phyloP scores from a whole-genome alignment of 64 coral and sea anemone genomes.

The Montipora capricornis region DNA sequence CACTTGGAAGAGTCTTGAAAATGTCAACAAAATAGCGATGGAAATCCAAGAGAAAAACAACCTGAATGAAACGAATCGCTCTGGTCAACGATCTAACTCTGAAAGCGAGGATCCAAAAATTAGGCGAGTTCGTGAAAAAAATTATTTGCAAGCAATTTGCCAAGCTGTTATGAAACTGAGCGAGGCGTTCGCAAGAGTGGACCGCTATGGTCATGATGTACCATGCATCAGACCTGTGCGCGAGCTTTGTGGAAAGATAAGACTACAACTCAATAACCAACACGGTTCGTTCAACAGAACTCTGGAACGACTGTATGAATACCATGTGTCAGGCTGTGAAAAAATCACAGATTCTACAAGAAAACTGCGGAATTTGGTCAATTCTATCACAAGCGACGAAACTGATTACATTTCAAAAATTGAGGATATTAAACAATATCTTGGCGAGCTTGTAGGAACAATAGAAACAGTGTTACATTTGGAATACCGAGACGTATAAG shows the following conservation, averaged over 20 bases:
- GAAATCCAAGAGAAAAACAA: conserved; percentile 78
- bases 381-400: conserved; percentile 73
- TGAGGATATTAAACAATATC: conserved; percentile 82
- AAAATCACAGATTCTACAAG: conserved; percentile 62
- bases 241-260: conserved; percentile 88
- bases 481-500: conserved; percentile 57
- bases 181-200: conserved; percentile 74
- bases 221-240: conserved; percentile 88
- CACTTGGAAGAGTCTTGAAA: conserved; percentile 89
- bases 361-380: conserved; percentile 66
- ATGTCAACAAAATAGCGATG: conserved; percentile 85
- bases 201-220: conserved; percentile 89
- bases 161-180: conserved; percentile 77
- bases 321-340: conserved; percentile 58
- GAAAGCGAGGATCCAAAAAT: conserved; percentile 61
- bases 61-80: neutral
- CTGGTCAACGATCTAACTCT: conserved; percentile 31
- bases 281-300: conserved; percentile 84
- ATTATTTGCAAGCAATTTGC: conserved; percentile 56
- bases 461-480: conserved; percentile 81
- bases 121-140: conserved; percentile 28
- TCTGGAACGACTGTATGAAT: conserved; percentile 56
- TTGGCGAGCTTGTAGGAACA: conserved; percentile 83
- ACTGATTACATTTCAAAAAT: conserved; percentile 80
- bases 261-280: conserved; percentile 76